phyloP scores from a whole-genome alignment of 2,797 vertebrate genomes.

The Oryzias dopingdopingensis region DNA sequence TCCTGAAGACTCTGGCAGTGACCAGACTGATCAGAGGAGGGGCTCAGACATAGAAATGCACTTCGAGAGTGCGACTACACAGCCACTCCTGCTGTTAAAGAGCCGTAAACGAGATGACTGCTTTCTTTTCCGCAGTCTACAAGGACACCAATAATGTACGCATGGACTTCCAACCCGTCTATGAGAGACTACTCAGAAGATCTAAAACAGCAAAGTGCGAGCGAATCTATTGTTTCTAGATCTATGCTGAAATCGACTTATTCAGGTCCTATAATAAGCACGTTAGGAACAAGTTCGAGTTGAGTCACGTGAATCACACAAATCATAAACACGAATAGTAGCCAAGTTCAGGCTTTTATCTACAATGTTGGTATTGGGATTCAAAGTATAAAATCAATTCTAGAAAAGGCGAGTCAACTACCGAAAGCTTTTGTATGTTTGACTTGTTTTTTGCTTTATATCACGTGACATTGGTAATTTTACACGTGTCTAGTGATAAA shows the following conservation, averaged over 20 bases:
- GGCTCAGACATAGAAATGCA: slow-evolving; percentile 35
- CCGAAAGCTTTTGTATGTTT: too few species aligned
- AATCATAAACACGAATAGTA: slow-evolving; percentile 4
- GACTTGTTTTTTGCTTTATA: too few species aligned
- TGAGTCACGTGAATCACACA: slow-evolving; percentile 18
- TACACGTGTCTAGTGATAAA: too few species aligned
- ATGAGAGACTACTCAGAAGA: neutral
- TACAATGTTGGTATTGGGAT: neutral
- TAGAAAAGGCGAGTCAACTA: neutral
- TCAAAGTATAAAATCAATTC: neutral
- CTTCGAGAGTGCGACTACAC: neutral
- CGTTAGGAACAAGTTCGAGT: slow-evolving; percentile 39
- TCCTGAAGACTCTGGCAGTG: slow-evolving; percentile 64
- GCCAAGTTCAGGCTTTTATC: slow-evolving; percentile 1
- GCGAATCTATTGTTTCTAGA: slow-evolving; percentile 9
- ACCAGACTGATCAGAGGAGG: slow-evolving; percentile 53
- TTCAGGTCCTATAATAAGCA: slow-evolving; percentile 14
- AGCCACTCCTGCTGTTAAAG: fast-evolving
- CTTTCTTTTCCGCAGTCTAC: neutral
- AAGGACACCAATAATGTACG: fast-evolving
- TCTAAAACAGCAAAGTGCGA: neutral
- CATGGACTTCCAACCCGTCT: neutral
- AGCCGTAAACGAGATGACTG: too few species aligned
- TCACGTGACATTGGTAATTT: too few species aligned
- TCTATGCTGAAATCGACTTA: slow-evolving; percentile 28